Base-by-base conservation (phyloP, 2,888 invertebrate genomes). In the Patella caerulea region DNA sequence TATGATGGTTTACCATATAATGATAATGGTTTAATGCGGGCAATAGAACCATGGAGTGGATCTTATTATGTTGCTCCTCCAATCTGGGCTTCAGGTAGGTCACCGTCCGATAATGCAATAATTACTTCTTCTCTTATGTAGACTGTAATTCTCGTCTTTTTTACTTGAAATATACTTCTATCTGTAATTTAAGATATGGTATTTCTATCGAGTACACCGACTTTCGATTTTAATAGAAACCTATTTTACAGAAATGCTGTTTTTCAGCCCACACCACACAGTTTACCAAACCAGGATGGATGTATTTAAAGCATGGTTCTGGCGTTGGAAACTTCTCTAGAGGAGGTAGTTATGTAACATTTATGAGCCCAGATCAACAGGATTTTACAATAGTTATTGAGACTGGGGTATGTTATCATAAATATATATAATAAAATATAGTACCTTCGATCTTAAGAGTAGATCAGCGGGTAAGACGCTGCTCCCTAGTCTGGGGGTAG, bases 241-340 rank as follows among this genome's bases (percentile, higher is more conserved):
- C 7, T 45, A 45, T 45, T 45, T 0, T 9, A 34, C 5, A 45
- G 45, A 9, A 45, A 7, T 0, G 45, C 45, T 9, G 12, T 14
- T 65, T 65, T 19, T 24, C 24, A 65, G 65, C 65, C 14, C 65
- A 65, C 24, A 65, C 65, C 3, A 65, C 65, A 65, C 65, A 65
- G 65, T 65, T 65, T 24, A 65, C 65, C 65, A 65, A 65, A 65
- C 65, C 65, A 65, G 65, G 65, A 65, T 65, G 65, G 65, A 24
- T 65, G 19, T 65, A 65, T 65, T 14, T 65, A 19, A 65, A 65
- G 24, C 65, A 65, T 65, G 65, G 65, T 12, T 24, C 65, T 24
- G 65, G 65, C 0, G 65, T 65, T 0, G 65, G 65, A 24, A 65
- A 65, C 24, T 65, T 65, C 24, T 65, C 65, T 9, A 19, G 24